phyloP scores from a whole-genome alignment of 2,113 vertebrate genomes.

The Blennius ocellaris region DNA sequence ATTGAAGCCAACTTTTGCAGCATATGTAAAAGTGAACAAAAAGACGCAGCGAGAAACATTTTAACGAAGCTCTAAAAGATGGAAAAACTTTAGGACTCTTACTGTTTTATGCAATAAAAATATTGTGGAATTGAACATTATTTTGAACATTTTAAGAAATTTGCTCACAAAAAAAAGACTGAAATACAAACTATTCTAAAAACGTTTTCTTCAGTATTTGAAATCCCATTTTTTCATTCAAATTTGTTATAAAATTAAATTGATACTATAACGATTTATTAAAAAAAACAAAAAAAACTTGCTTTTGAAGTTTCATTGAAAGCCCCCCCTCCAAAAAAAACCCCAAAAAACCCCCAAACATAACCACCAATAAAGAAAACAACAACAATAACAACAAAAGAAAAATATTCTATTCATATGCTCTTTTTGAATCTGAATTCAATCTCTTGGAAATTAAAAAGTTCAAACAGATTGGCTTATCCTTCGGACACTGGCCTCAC shows the following conservation, averaged over 20 bases:
- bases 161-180: too few relatives aligned
- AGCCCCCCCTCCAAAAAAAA: background rate
- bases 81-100: background rate
- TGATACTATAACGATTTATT: too few relatives aligned
- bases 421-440: background rate
- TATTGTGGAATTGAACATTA: background rate
- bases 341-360: background rate
- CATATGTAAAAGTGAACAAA: slow-evolving; percentile 45
- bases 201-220: too few relatives aligned
- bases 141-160: background rate
- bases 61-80: slow-evolving; percentile 27
- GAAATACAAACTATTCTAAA: too few relatives aligned
- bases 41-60: slow-evolving; percentile 27
- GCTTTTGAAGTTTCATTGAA: background rate
- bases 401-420: background rate
- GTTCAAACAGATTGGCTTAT: slow-evolving; percentile 38
- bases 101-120: background rate
- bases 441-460: slow-evolving; percentile 23
- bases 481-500: slow-evolving; percentile 44
- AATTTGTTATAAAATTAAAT: too few relatives aligned
- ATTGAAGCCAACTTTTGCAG: slow-evolving; percentile 72
- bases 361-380: too few relatives aligned
- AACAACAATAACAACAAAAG: too few relatives aligned
- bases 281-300: too few relatives aligned
- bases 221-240: too few relatives aligned